Evolutionary conservation across 92 coral and sea anemone species (phyloP).

Genomic region (Parazoanthus swiftii): DNA sequence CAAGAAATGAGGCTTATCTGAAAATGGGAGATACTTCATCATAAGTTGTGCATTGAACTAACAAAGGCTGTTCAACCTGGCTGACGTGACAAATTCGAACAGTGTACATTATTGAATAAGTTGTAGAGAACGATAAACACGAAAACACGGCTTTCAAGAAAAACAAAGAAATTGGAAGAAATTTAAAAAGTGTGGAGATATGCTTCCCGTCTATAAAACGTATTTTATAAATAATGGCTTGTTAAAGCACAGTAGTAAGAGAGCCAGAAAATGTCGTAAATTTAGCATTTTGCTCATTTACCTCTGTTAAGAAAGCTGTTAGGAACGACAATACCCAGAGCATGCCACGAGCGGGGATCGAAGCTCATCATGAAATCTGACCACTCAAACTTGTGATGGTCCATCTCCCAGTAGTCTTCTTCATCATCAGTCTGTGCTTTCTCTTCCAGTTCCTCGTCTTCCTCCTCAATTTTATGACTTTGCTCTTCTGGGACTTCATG

Average conservation of each 20-base stretch:
- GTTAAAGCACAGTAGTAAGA: no score
- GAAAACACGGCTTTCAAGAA: no score
- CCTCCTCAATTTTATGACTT: neutral
- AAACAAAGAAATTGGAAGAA: no score
- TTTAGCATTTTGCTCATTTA: neutral
- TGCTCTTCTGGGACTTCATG: conserved; percentile 28
- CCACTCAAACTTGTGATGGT: conserved; percentile 98
- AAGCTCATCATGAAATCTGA: conserved; percentile 76
- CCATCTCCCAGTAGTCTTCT: conserved; percentile 78
- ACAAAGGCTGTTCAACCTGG: no score
- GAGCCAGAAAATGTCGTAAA: neutral
- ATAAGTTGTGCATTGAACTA: neutral
- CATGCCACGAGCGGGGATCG: conserved; percentile 94
- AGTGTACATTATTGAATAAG: no score
- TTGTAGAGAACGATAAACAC: no score
- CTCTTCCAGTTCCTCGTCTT: conserved; percentile 41
- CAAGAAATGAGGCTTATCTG: conserved; percentile 77
- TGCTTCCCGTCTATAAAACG: no score
- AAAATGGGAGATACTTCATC: neutral
- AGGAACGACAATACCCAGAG: conserved; percentile 81
- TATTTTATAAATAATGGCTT: no score
- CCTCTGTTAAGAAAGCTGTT: conserved; percentile 91
- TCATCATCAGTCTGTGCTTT: conserved; percentile 40
- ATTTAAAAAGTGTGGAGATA: no score
- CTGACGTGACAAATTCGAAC: no score